These are phyloP conservation scores for Mastacembelus armatus DNA, from an alignment of 2,797 vertebrate genomes.

Conservation along the genomic window DNA sequence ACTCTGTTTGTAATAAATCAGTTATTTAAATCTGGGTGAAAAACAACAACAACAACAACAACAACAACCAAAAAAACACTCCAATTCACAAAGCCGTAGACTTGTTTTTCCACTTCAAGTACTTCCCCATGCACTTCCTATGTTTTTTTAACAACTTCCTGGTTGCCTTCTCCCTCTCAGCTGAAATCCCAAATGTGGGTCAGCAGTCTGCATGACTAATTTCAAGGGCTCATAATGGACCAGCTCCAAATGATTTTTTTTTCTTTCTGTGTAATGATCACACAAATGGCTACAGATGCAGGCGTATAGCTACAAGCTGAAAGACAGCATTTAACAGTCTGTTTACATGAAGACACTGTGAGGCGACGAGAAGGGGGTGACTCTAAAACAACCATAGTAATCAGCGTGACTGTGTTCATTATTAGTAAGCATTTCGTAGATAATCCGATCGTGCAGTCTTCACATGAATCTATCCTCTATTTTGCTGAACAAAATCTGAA, in stretches of 20 bases:
- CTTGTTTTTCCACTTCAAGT: conserved; percentile 46
- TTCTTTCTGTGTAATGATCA: conserved; percentile 46
- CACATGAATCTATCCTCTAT: background rate
- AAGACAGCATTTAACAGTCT: background rate
- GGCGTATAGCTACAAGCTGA: background rate
- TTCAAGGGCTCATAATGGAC: conserved; percentile 50
- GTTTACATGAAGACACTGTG: background rate
- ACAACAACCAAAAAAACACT: conserved; percentile 12
- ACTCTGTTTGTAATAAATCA: conserved; percentile 44
- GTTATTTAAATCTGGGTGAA: conserved; percentile 20
- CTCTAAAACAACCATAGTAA: conserved; percentile 8
- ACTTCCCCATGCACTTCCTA: conserved; percentile 66
- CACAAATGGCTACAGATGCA: conserved; percentile 20
- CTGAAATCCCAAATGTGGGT: conserved; percentile 74
- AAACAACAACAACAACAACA: background rate
- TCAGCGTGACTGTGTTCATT: conserved; percentile 14
- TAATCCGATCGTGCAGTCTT: conserved; percentile 25
- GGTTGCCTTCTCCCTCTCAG: conserved; percentile 50
- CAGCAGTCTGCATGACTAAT: conserved; percentile 73
- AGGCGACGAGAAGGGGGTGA: background rate
- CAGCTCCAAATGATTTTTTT: conserved; percentile 49
- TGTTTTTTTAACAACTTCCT: conserved; percentile 62
- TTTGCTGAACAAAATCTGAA: background rate
- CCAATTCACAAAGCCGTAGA: conserved; percentile 2
- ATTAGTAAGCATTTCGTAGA: conserved; percentile 11